phyloP scores from a whole-genome alignment of 1,140 invertebrate species.

The Bilobella aurantiaca region DNA sequence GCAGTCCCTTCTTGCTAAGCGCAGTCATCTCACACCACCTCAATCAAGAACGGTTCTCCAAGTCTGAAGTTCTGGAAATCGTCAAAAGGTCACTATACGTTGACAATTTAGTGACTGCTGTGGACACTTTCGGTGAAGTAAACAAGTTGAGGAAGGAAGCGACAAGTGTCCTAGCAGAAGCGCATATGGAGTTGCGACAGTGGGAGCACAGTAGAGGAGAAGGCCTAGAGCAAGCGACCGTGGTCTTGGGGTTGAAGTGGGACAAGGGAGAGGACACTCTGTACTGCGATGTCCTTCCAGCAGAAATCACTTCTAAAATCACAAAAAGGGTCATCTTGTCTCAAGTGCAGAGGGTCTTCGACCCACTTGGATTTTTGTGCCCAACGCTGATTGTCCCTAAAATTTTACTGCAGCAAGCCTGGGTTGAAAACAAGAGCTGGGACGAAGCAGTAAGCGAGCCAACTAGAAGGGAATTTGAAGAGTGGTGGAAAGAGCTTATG shows the following conservation, averaged over 20 bases:
- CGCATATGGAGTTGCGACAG: slow-evolving; percentile 8
- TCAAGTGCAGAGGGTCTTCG: slow-evolving; percentile 12
- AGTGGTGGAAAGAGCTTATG: neutral
- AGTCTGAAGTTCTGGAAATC: neutral
- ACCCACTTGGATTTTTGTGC: slow-evolving; percentile 25
- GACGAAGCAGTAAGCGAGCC: slow-evolving; percentile 16
- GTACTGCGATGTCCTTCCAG: neutral
- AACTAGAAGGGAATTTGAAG: too few relatives aligned
- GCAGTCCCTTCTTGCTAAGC: slow-evolving; percentile 22
- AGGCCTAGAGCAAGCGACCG: neutral
- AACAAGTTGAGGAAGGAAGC: neutral
- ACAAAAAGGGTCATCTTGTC: slow-evolving; percentile 27
- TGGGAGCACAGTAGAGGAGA: neutral
- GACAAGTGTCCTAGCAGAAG: neutral
- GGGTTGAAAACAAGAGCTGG: slow-evolving; percentile 18
- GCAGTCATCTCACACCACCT: slow-evolving; percentile 4
- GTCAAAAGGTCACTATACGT: neutral
- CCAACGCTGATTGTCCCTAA: slow-evolving; percentile 15
- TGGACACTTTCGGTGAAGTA: neutral
- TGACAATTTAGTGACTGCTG: neutral
- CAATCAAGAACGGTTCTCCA: neutral
- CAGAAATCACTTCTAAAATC: neutral
- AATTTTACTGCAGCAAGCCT: slow-evolving; percentile 19
- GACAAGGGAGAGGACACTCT: slow-evolving; percentile 2
- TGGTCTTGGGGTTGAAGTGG: slow-evolving; percentile 11